These are phyloP conservation scores for Myocastor coypus DNA, from an alignment of 2,113 vertebrate species.

Conservation along the genomic window DNA sequence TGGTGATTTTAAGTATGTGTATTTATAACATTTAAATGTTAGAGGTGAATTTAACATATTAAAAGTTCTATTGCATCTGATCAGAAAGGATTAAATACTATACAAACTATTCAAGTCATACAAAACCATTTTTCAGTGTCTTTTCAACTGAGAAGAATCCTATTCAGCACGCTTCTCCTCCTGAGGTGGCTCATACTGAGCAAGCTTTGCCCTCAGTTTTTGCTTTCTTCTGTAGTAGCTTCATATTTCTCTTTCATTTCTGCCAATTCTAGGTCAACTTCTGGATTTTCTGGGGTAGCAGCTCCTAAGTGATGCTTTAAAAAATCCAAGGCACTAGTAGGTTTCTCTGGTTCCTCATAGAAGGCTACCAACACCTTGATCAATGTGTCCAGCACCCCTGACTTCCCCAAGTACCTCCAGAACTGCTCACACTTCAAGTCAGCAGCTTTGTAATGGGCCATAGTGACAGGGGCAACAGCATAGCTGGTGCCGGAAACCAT, in stretches of 20 bases:
- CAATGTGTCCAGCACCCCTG: too few species aligned
- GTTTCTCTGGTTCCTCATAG: constrained; percentile 98
- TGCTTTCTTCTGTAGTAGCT: constrained; percentile 94
- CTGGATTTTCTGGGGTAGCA: constrained; percentile 89
- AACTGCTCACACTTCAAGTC: too few species aligned
- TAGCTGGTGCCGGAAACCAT: too few species aligned
- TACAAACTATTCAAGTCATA: constrained; percentile 84
- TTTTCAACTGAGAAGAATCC: too few species aligned
- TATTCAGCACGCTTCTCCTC: too few species aligned
- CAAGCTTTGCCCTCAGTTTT: constrained; percentile 93
- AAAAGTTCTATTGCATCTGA: constrained; percentile 81
- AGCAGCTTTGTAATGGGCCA: too few species aligned
- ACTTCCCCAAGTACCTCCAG: too few species aligned
- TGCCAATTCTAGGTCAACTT: constrained; percentile 91
- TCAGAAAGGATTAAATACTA: constrained; percentile 80
- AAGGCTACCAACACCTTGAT: constrained; percentile 92
- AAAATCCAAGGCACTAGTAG: constrained; percentile 95
- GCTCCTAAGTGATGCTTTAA: constrained; percentile 95
- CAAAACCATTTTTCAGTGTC: too few species aligned
- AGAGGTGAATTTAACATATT: constrained; percentile 82
- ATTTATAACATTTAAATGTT: too few species aligned
- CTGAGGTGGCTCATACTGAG: constrained; percentile 88
- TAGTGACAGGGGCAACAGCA: too few species aligned
- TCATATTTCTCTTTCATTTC: constrained; percentile 94
- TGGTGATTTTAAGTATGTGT: too few species aligned